Evolutionary conservation across 2,113 vertebrate species (phyloP), one percentile per base, ranked within the genome.

Genomic region (Arothron firmamentum): DNA sequence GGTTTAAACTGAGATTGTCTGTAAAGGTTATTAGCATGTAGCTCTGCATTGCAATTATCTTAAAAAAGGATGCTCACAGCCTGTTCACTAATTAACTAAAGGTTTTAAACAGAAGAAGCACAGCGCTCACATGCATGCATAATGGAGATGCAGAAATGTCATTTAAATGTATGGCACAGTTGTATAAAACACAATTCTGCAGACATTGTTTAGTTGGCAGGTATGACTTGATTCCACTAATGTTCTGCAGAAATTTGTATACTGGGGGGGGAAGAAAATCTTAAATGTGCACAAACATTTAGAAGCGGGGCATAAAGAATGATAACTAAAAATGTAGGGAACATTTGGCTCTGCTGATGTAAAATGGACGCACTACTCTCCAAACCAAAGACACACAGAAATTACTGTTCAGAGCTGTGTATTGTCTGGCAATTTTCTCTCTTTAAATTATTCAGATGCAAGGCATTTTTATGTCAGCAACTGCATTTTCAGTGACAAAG

Each of bases 391-490:
- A 63, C 65, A 25, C 75, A 31, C 51, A 74, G 79, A 83, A 82
- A 86, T 78, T 76, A 88, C 77, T 88, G 78, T 73, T 74, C 76
- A 6, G 56, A 61, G 73, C 74, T 53, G 63, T 74, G 75, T 81
- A 90, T 92, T 92, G 93, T 93, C 85, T 91, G 81, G 90, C 91
- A 88, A 93, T 96, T 94, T 94, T 91, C 92, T 93, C 87, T 76
- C 59, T 85, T 87, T 91, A 92, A 93, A 96, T 97, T 93, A 96
- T 96, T 96, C 93, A 92, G 91, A 80, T 84, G 70, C 85, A 73
- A 85, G 91, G 82, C 42, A 81, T 89, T 83, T 92, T 96, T 95
- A 94, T 90, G 88, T 88, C 91, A 87, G 87, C 91, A 90, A 89
- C 91, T 88, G 89, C 88, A 78, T 90, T 94, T 92, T 90, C 88